Percentiles rank a stretch among this genome's conserved stretches.
Evolutionary conservation across 2,113 vertebrate species (phyloP).

Genomic region (Microcebus murinus): DNA sequence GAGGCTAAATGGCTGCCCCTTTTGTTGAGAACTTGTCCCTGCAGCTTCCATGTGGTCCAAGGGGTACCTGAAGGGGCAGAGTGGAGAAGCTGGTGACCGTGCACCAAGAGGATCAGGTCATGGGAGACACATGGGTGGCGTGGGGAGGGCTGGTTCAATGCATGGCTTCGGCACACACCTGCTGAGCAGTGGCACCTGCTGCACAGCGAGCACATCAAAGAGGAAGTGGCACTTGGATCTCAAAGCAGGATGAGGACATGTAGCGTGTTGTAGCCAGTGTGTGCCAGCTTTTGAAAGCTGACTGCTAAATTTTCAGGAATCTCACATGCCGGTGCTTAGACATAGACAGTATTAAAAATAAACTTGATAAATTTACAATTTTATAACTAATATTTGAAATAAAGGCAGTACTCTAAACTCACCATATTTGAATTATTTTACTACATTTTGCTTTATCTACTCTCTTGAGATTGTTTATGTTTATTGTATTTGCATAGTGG

Average conservation of each 20-base stretch:
- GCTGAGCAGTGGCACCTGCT: neutral
- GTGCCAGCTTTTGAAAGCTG: neutral
- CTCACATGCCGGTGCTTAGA: neutral
- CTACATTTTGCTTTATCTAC: neutral
- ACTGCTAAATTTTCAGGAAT: neutral
- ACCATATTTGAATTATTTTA: neutral
- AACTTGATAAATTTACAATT: neutral
- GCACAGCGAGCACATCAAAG: neutral
- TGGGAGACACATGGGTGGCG: neutral
- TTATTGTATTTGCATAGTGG: too few relatives aligned
- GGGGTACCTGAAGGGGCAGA: neutral
- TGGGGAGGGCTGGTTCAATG: neutral
- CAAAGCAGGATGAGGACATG: neutral
- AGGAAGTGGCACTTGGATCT: neutral
- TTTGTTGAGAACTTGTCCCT: neutral
- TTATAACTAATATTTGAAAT: constrained; percentile 7
- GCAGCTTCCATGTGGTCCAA: neutral
- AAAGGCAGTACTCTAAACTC: neutral
- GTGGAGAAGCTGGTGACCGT: neutral
- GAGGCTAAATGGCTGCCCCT: neutral
- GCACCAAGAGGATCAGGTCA: neutral
- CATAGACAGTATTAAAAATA: neutral
- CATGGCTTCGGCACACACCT: neutral
- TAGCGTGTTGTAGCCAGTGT: neutral
- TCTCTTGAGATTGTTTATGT: neutral